Base-by-base conservation (phyloP, 1,140 invertebrate species). In the Helicorthomorpha holstii region DNA sequence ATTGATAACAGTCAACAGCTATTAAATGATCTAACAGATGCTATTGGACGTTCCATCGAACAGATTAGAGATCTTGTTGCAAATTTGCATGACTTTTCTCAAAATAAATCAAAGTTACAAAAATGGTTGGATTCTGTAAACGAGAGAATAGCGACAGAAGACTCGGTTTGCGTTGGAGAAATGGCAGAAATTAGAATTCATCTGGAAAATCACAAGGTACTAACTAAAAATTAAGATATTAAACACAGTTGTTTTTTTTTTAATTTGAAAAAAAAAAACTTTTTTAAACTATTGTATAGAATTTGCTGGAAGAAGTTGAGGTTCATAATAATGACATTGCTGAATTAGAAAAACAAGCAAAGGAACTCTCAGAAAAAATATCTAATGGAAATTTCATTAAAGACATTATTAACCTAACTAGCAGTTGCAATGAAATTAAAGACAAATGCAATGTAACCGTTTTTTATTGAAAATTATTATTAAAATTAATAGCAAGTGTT, bases 101-200 rank as follows among this genome's bases (percentile, higher is more conserved):
- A 84, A 55, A 75, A 77, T 19, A 79, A 77, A 53, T 69, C 71
- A 27, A 76, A 74, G 44, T 70, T 88, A 1, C 74, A 80, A 24
- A 73, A 75, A 59, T 64, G 63, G 60, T 51, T 65, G 10, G 51
- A 56, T 25, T 34, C 29, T 34, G 56, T 55, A 43, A 46, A 60
- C 3, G 57, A 60, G 25, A 51, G 74, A 45, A 69, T 68, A 24
- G 61, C 89, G 0, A 72, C 77, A 52, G 70, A 73, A 48, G 68
- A 76, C 16, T 74, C 78, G 0, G 71, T 80, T 44, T 82, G 80
- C 1, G 82, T 80, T 60, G 85, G 83, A 27, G 86, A 91, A 68
- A 67, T 90, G 3, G 81, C 85, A 48, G 87, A 91, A 69, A 90
- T 92, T 79, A 90, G 88, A 66, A 90, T 85, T 0, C 70, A 86